phyloP scores from a whole-genome alignment of 2,113 vertebrate genomes.

The Hippocampus zosterae region DNA sequence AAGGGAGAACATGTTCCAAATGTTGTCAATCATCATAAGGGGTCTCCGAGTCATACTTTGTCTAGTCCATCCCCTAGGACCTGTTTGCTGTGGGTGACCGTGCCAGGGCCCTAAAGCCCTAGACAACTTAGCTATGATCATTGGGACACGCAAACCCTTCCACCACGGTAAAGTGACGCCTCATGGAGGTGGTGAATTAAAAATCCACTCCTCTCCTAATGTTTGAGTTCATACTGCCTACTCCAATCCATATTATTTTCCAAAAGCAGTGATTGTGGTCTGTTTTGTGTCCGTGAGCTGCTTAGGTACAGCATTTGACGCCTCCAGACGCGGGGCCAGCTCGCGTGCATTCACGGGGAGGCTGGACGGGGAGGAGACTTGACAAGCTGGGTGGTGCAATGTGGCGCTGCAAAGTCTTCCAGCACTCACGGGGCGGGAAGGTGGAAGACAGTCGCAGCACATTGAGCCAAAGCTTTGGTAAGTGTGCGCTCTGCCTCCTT shows the following conservation, averaged over 20 bases:
- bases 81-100: no score
- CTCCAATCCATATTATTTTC: background rate
- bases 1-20: no score
- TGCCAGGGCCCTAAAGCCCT: no score
- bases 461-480: conserved; percentile 54
- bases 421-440: conserved; percentile 57
- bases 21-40: no score
- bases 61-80: no score
- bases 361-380: conserved; percentile 62
- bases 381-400: conserved; percentile 56
- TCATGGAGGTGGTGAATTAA: background rate
- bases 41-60: no score
- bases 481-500: conserved; percentile 1
- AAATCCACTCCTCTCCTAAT: background rate
- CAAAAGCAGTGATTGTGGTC: background rate
- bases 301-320: no score
- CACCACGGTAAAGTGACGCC: no score
- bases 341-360: conserved; percentile 10
- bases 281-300: no score
- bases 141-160: no score
- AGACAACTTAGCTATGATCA: no score
- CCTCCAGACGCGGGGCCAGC: background rate
- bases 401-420: conserved; percentile 54
- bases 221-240: no score
- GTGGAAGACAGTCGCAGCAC: conserved; percentile 51